A percentile compares a stretch with the other conserved stretches of the same genome.
Evolutionary conservation across 2,113 vertebrate genomes (phyloP).

Genomic region (Orycteropus afer): DNA sequence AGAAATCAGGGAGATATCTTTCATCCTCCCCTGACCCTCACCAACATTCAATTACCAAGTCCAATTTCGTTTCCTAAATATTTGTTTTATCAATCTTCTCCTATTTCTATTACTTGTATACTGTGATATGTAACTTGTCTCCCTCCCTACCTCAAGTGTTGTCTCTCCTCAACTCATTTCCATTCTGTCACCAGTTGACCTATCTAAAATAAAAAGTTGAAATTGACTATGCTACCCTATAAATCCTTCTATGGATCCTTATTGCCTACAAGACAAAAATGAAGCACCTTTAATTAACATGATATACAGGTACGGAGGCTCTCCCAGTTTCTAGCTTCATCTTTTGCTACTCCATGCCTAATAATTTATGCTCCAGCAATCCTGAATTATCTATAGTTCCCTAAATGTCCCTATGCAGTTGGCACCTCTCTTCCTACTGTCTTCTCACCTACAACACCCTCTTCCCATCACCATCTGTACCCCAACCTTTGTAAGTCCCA

Average conservation of each 20-base stretch:
- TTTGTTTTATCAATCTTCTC: slow-evolving; percentile 1
- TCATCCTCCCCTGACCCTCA: background rate
- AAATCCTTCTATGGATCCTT: background rate
- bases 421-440: background rate
- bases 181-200: background rate
- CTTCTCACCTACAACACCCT: background rate
- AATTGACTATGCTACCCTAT: background rate
- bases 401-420: background rate
- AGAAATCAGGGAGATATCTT: background rate
- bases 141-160: background rate
- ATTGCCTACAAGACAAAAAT: background rate
- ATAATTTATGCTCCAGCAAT: background rate
- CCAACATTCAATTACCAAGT: background rate
- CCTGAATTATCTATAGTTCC: background rate
- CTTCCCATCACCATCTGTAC: background rate
- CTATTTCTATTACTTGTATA: background rate
- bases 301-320: background rate
- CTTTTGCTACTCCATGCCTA: background rate
- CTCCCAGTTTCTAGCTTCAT: background rate
- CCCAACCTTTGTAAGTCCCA: background rate
- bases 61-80: slow-evolving; percentile 25
- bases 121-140: background rate
- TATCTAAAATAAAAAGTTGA: background rate
- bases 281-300: background rate
- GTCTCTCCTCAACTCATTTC: background rate